Evolutionary conservation across 2,888 invertebrate genomes (phyloP).

Genomic region (Xestia xanthographa): DNA sequence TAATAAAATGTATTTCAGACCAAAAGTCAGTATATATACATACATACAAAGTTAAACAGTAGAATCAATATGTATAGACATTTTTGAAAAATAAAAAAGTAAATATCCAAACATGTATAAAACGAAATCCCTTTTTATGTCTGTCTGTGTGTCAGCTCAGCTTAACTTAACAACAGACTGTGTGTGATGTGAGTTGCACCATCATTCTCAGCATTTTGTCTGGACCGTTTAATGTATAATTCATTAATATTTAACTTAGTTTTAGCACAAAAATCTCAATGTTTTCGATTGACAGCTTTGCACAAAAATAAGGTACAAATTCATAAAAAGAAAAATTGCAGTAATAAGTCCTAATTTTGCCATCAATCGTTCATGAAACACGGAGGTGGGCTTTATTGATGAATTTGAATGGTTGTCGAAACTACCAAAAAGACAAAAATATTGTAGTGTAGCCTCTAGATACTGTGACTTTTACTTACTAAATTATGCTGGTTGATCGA

Average conservation of each 20-base stretch:
- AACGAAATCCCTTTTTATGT: background rate
- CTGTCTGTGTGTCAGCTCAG: background rate
- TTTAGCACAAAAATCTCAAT: background rate
- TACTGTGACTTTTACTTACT: background rate
- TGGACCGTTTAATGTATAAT: background rate
- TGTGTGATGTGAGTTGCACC: background rate
- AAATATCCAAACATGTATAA: background rate
- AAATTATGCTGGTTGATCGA: background rate
- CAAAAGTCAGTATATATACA: too few relatives aligned
- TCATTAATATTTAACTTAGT: background rate
- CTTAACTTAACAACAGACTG: background rate
- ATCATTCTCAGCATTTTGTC: background rate
- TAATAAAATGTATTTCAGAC: too few relatives aligned
- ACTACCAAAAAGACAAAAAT: background rate
- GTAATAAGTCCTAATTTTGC: background rate
- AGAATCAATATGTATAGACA: background rate
- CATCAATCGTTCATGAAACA: background rate
- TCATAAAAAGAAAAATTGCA: background rate
- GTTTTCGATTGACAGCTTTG: background rate
- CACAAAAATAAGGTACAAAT: background rate
- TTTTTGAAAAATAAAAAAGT: slow-evolving; percentile 8
- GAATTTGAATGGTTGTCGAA: background rate
- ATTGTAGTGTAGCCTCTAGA: background rate
- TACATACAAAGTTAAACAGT: background rate
- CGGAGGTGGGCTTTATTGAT: slow-evolving; percentile 7